Evolutionary conservation across 2,113 vertebrate species (phyloP).

Genomic region (Phaethornis superciliosus): DNA sequence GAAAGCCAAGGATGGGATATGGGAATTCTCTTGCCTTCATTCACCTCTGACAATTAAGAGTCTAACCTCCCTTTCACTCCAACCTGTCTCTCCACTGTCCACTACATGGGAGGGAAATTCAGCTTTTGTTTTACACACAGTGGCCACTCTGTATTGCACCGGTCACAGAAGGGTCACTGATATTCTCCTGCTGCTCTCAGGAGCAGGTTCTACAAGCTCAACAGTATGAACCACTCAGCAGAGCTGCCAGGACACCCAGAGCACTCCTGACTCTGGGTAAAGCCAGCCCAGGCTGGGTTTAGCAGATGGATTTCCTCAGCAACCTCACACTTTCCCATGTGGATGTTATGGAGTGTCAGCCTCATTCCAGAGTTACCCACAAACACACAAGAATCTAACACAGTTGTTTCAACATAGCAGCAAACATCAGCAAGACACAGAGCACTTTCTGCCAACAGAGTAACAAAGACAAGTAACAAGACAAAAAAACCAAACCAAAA

Average conservation of each 20-base stretch:
- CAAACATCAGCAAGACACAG: constrained; percentile 53
- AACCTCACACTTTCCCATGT: neutral
- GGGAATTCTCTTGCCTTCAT: neutral
- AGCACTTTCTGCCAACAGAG: constrained; percentile 39
- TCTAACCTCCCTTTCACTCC: neutral
- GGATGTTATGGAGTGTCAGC: accelerated
- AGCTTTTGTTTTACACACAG: neutral
- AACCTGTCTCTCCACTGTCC: neutral
- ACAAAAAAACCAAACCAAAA: neutral
- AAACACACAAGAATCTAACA: neutral
- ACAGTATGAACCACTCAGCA: neutral
- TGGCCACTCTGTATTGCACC: constrained; percentile 1
- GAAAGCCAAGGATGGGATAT: neutral
- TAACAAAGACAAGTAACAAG: neutral
- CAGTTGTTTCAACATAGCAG: constrained; percentile 22
- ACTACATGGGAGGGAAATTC: accelerated
- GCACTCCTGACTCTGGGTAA: neutral
- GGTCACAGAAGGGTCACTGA: neutral
- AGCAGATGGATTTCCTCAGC: neutral
- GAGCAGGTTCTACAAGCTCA: neutral
- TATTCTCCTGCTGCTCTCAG: neutral
- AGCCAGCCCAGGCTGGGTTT: neutral
- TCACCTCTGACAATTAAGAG: neutral
- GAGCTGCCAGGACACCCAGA: neutral
- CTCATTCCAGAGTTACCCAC: neutral